These are phyloP conservation scores for Tachina fera DNA, from an alignment of 2,888 invertebrate species.

Conservation along the genomic window DNA sequence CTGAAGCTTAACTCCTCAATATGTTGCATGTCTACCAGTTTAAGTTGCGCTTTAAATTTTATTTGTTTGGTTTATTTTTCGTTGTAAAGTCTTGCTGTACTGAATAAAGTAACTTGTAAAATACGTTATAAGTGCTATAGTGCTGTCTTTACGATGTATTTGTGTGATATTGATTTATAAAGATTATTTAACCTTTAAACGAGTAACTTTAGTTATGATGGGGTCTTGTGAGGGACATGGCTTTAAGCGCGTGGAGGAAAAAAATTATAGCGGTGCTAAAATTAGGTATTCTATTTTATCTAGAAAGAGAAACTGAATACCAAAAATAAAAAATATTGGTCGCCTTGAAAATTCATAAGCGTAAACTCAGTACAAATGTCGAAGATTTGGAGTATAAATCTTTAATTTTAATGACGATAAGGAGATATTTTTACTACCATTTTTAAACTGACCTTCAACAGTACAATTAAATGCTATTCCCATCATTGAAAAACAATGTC, in stretches of 20 bases:
- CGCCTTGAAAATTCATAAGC: too few relatives aligned
- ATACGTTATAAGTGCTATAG: constrained; percentile 32
- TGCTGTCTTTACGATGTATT: constrained; percentile 35
- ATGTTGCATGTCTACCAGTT: constrained; percentile 67
- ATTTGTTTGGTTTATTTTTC: constrained; percentile 24
- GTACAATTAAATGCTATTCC: too few relatives aligned
- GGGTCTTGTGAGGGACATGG: not conserved
- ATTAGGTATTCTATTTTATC: too few relatives aligned
- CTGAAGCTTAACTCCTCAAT: constrained; percentile 59
- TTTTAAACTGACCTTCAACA: too few relatives aligned
- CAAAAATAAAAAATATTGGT: too few relatives aligned
- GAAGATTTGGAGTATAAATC: too few relatives aligned
- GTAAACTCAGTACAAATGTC: too few relatives aligned
- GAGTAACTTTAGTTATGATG: not conserved
- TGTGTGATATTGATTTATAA: not conserved
- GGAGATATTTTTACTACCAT: too few relatives aligned
- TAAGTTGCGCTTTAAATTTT: constrained; percentile 50
- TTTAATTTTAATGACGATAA: too few relatives aligned
- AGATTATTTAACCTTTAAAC: constrained; percentile 50
- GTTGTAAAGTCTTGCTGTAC: constrained; percentile 10
- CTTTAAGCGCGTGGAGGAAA: not conserved
- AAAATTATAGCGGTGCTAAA: not conserved
- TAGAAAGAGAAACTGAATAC: too few relatives aligned
- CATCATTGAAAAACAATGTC: too few relatives aligned
- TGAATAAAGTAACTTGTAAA: constrained; percentile 36